These are phyloP conservation scores for Nycticebus coucang DNA, from an alignment of 2,113 vertebrate species.

Conservation along the genomic window DNA sequence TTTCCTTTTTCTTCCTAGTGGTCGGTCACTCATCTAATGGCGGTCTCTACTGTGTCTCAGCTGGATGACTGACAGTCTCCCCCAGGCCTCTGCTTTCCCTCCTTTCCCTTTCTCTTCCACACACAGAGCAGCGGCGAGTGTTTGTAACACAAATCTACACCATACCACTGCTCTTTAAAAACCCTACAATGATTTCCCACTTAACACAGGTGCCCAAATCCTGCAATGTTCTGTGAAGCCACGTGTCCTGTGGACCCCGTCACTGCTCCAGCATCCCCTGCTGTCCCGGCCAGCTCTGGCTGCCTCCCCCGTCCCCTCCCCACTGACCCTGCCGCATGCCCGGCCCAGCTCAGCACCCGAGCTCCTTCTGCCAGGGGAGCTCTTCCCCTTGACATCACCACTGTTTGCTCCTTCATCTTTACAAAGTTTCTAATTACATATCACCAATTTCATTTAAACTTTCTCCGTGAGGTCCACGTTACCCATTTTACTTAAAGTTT, in stretches of 20 bases:
- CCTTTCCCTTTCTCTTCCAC: neutral
- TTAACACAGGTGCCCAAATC: neutral
- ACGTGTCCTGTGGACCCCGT: rapidly evolving
- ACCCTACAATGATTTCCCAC: neutral
- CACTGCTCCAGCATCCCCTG: no score
- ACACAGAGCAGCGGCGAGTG: neutral
- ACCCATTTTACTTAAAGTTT: neutral
- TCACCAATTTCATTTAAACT: neutral
- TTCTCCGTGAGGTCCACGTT: neutral
- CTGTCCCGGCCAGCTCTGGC: rapidly evolving
- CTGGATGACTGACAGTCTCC: rapidly evolving
- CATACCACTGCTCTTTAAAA: neutral
- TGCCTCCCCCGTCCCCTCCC: no score
- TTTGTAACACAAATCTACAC: neutral
- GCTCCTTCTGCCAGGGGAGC: rapidly evolving
- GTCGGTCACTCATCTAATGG: neutral
- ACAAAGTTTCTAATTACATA: neutral
- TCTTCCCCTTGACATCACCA: neutral
- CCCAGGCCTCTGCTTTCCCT: neutral
- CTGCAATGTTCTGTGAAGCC: neutral
- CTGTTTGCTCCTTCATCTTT: rapidly evolving
- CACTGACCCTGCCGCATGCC: neutral
- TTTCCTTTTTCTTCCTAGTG: neutral
- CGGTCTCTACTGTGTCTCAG: neutral
- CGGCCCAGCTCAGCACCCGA: rapidly evolving